Base-by-base conservation (phyloP, 2,113 vertebrate genomes). In the Centropus bengalensis region DNA sequence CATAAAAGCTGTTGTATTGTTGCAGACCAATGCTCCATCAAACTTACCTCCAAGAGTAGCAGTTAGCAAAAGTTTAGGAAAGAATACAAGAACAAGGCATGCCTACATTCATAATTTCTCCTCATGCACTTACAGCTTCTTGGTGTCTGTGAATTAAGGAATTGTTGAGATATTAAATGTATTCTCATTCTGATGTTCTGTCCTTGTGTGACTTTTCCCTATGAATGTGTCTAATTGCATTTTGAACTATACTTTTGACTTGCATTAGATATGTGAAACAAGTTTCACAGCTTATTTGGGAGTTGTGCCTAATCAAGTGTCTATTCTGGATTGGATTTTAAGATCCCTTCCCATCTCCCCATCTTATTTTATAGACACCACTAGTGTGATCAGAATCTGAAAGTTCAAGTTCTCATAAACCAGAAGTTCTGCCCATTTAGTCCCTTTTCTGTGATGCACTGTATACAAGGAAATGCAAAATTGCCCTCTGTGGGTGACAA, bases 241-340 rank as follows among this genome's bases (percentile, higher is more conserved):
- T 95, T 84, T 81, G 59, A 89, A 69, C 16, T 58, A 45, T 70
- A 78, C n/a, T 24, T 91, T 84, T 84, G 81, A 82, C 60, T 93
- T 89, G 38, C 24, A 67, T 75, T 55, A 84, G 82, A n/a, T 70
- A 70, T 0, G 0, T 24, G 17, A 73, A 95, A 80, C 0, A 0
- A 74, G 24, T 82, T 84, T 66, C 73, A 74, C 36, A 78, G 36
- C 19, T 62, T 84, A 84, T 82, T 62, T 67, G 54, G 56, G n/a
- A 75, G 32, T 36, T 70, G 19, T 63, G 52, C 55, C 47, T 76
- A 91, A 83, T 32, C 67, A 83, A 86, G 17, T 40, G 7, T 74
- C 64, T 93, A 1, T 58, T 93, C 51, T 81, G 51, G 27, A 27
- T 21, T 74, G 51, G 36, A 36, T 42, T 66, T 69, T 5, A 38